A percentile compares a stretch with the other conserved stretches of the same genome.
Conservation (phyloP, 2,113 vertebrate species). For the Centropus bengalensis region DNA sequence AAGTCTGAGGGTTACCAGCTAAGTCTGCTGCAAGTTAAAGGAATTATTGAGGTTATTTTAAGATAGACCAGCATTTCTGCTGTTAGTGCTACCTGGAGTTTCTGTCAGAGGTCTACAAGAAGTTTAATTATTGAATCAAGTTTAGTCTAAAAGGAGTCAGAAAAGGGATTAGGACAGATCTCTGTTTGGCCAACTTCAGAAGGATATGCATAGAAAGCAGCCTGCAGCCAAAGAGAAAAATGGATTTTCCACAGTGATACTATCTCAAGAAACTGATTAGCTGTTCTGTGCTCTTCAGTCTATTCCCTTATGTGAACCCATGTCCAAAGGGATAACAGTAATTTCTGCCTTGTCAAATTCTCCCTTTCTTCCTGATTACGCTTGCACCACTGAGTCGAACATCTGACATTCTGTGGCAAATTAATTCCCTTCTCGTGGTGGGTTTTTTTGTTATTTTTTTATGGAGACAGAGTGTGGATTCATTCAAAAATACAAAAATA, state of each 20-base stretch:
- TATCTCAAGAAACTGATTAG: background rate
- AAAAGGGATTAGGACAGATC: background rate
- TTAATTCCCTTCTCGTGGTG: background rate
- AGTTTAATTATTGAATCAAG: background rate
- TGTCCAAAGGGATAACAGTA: slow-evolving; percentile 1
- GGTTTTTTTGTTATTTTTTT: background rate
- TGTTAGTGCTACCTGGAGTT: background rate
- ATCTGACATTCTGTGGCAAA: slow-evolving; percentile 25
- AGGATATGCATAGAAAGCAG: background rate
- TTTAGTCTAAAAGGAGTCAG: background rate
- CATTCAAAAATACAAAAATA: background rate
- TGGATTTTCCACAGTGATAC: background rate
- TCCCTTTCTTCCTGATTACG: slow-evolving; percentile 26
- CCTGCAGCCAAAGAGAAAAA: background rate
- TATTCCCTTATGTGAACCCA: slow-evolving; percentile 23
- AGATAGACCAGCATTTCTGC: background rate
- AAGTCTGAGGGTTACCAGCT: background rate
- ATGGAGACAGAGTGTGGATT: background rate
- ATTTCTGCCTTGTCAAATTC: slow-evolving; percentile 54
- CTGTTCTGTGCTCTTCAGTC: background rate
- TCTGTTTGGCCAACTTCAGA: background rate
- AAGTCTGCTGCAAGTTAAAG: background rate
- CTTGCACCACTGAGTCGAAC: slow-evolving; percentile 36
- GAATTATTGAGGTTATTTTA: background rate
- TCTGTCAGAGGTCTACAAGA: background rate